Conservation (phyloP, 2,797 vertebrate genomes). For the Sebastes trivittatus region DNA sequence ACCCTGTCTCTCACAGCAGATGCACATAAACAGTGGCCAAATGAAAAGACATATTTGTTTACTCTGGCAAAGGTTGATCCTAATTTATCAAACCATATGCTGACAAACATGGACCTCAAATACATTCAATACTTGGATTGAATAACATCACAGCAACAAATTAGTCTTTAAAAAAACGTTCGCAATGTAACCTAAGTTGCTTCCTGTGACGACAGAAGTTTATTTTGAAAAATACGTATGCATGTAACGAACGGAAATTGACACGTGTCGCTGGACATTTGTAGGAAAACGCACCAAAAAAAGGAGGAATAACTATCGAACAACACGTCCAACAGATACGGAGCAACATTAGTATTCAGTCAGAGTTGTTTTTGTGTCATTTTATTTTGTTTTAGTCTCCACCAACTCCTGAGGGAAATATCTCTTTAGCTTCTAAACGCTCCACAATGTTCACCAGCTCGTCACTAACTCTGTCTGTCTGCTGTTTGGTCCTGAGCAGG, state of each 20-base stretch:
- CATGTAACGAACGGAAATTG: no score
- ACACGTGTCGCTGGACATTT: no score
- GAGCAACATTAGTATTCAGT: no score
- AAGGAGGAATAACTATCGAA: no score
- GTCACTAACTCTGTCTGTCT: background rate
- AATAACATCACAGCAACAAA: no score
- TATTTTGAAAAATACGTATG: no score
- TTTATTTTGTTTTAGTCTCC: background rate
- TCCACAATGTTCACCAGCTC: background rate
- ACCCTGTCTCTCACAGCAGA: constrained; percentile 3
- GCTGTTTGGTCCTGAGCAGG: background rate
- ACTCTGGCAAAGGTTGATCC: background rate
- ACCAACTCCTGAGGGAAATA: background rate
- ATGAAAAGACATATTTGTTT: constrained; percentile 6
- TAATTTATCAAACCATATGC: background rate
- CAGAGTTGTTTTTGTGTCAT: background rate
- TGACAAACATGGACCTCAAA: no score
- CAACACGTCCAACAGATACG: background rate
- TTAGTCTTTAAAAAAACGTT: no score
- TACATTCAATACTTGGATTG: no score
- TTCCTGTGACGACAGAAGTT: no score
- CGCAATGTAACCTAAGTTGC: no score
- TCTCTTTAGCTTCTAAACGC: background rate
- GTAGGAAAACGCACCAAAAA: no score
- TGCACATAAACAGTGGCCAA: constrained; percentile 6